Conservation (phyloP, 2,113 vertebrate genomes). For the Eurypyga helias region DNA sequence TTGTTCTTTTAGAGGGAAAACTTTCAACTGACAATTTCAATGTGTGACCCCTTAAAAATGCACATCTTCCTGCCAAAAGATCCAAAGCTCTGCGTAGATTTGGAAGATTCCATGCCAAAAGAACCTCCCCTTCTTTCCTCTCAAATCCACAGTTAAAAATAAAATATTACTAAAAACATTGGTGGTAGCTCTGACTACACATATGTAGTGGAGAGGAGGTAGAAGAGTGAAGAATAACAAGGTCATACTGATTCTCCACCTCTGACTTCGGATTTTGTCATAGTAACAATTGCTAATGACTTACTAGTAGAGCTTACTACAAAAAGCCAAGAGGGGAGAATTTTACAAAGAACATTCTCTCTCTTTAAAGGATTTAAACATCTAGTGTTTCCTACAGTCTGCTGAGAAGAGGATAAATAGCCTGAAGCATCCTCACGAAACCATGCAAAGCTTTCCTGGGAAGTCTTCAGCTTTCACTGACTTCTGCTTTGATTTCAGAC, state of each 20-base stretch:
- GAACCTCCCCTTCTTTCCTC: neutral
- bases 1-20: neutral
- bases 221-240: neutral
- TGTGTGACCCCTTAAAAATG: slow-evolving; percentile 54
- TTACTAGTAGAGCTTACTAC: neutral
- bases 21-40: slow-evolving; percentile 1
- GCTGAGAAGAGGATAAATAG: neutral
- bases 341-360: neutral
- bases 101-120: neutral
- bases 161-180: neutral
- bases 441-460: neutral
- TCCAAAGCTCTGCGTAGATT: neutral
- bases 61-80: slow-evolving; percentile 29
- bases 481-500: neutral
- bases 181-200: neutral
- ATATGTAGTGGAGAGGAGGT: neutral
- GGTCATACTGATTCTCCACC: neutral
- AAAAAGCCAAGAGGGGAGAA: neutral
- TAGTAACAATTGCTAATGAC: neutral
- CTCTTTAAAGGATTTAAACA: neutral
- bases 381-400: neutral
- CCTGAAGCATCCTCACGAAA: neutral
- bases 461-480: neutral
- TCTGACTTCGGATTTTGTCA: neutral
- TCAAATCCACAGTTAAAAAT: neutral